Conservation (phyloP, 64 coral and sea anemone species). For the Montipora cactus region DNA sequence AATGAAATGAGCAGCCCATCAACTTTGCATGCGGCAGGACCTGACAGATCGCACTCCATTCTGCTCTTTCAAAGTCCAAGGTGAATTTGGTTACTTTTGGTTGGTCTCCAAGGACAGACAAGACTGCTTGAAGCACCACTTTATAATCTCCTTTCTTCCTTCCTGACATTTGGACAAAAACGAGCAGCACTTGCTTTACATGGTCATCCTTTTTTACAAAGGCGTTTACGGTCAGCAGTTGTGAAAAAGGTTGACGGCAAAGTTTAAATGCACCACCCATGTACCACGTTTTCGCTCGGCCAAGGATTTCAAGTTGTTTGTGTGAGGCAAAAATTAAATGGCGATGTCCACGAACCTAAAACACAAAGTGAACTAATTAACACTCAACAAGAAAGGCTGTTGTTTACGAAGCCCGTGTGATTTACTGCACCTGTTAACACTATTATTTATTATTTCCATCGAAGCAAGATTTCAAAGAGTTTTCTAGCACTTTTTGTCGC, state of each 20-base stretch:
- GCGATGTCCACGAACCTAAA: slow-evolving; percentile 22
- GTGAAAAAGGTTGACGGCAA: slow-evolving; percentile 39
- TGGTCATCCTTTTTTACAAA: slow-evolving; percentile 28
- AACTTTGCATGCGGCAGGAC: slow-evolving; percentile 6
- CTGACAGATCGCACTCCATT: slow-evolving; percentile 13
- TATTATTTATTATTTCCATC: background rate
- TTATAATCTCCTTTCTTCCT: slow-evolving; percentile 48
- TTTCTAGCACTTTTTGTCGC: background rate
- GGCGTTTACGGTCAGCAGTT: slow-evolving; percentile 40
- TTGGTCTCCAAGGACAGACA: background rate
- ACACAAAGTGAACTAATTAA: slow-evolving; percentile 1
- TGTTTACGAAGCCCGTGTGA: background rate
- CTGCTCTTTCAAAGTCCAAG: slow-evolving; percentile 21
- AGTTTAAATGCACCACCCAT: slow-evolving; percentile 64
- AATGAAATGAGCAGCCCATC: slow-evolving; percentile 39
- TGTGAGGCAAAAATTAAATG: slow-evolving; percentile 56
- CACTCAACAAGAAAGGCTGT: background rate
- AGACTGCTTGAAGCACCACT: slow-evolving; percentile 13
- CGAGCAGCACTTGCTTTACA: slow-evolving; percentile 36
- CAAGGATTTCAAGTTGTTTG: slow-evolving; percentile 24
- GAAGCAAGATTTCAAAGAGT: background rate
- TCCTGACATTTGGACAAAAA: slow-evolving; percentile 55
- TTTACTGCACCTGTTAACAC: background rate
- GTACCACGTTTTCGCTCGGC: slow-evolving; percentile 41
- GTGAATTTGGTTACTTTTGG: background rate